Evolutionary conservation across 2,797 vertebrate genomes (phyloP).

Genomic region (Spea hammondii): DNA sequence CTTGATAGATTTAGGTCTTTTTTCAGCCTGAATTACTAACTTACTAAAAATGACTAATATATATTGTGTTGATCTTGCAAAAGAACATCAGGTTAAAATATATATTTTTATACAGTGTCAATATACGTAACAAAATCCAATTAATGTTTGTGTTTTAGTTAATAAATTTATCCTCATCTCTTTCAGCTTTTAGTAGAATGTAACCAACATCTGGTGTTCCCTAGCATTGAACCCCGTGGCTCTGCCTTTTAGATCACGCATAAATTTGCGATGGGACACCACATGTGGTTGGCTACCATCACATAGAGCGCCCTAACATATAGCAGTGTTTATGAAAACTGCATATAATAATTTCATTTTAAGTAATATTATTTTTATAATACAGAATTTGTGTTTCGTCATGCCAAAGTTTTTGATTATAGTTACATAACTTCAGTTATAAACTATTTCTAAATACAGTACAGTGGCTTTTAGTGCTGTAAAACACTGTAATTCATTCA

Average conservation of each 20-base stretch:
- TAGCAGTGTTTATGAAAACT: slow-evolving; percentile 9
- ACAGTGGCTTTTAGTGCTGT: too few relatives aligned
- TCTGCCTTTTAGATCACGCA: slow-evolving; percentile 21
- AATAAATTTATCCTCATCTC: background rate
- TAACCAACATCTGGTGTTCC: slow-evolving; percentile 16
- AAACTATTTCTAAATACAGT: too few relatives aligned
- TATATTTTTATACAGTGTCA: too few relatives aligned
- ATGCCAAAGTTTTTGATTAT: slow-evolving; percentile 2
- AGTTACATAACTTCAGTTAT: too few relatives aligned
- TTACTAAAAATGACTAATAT: too few relatives aligned
- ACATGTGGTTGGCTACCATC: slow-evolving; percentile 22
- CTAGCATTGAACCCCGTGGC: slow-evolving; percentile 19
- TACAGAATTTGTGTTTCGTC: background rate
- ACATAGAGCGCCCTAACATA: background rate
- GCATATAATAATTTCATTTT: background rate
- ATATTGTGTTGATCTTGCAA: too few relatives aligned
- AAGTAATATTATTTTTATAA: background rate
- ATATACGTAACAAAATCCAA: too few relatives aligned
- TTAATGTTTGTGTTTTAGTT: background rate
- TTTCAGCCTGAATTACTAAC: too few relatives aligned
- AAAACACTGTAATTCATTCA: too few relatives aligned
- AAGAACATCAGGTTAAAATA: too few relatives aligned
- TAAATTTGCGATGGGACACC: slow-evolving; percentile 3
- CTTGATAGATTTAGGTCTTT: too few relatives aligned
- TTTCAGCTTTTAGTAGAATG: slow-evolving; percentile 7